Evolutionary conservation across 2,888 invertebrate genomes (phyloP).

Genomic region (Tinea semifulvella): DNA sequence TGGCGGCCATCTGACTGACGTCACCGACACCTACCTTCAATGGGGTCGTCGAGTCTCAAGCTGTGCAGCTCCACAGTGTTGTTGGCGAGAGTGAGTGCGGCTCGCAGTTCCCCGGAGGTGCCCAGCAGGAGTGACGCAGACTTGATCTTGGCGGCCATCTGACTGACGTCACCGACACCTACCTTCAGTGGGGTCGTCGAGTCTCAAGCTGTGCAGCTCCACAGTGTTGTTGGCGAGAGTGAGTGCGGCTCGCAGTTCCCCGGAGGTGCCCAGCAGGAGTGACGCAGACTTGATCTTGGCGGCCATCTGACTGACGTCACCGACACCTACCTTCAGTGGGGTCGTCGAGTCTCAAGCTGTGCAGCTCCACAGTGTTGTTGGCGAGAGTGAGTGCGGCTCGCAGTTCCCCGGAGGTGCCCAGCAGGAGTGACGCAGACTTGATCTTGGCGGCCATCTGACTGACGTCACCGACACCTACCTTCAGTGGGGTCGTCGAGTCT

Average conservation of each 20-base stretch:
- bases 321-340: constrained; percentile 69
- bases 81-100: constrained; percentile 72
- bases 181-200: constrained; percentile 65
- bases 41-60: constrained; percentile 55
- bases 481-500: constrained; percentile 63
- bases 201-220: constrained; percentile 70
- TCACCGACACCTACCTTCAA: no score
- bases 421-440: constrained; percentile 74
- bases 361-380: constrained; percentile 80
- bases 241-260: constrained; percentile 73
- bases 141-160: constrained; percentile 74
- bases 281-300: constrained; percentile 78
- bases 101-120: constrained; percentile 74
- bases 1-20: no score
- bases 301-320: no score
- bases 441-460: constrained; percentile 72
- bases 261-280: constrained; percentile 74
- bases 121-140: constrained; percentile 76
- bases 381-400: constrained; percentile 72
- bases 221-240: constrained; percentile 79
- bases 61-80: constrained; percentile 80
- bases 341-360: constrained; percentile 62
- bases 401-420: constrained; percentile 77
- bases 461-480: no score
- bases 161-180: no score